Evolutionary conservation across 1,140 invertebrate genomes (phyloP), one percentile per base, ranked within the genome.

Genomic region (Anoplolepis gracilipes): DNA sequence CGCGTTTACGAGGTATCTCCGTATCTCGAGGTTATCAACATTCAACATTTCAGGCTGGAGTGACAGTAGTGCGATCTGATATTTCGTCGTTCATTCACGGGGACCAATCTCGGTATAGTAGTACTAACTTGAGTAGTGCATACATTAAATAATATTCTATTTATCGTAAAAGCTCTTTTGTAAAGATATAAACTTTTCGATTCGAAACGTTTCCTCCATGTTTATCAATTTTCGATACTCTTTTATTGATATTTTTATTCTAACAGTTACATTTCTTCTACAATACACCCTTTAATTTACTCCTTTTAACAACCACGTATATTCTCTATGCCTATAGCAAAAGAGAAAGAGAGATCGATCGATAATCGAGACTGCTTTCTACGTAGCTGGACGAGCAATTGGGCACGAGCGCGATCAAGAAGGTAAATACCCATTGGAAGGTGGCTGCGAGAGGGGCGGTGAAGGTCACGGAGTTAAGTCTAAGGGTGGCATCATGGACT

Each of bases 401-500:
- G 93, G 92, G 87, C 92, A 93, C 92, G 91, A 92, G 90, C 92
- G 93, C 90, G 93, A 94, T 89, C 91, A 90, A 90, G 92, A 92
- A 92, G 91, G 90, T 69, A 93, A 93, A 78, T 93, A 90, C 65
- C 85, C 87, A 88, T 79, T 92, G 89, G 93, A 94, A 92, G 92
- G 89, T 90, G 88, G 91, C 84, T 93, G 90, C 84, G 92, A 94
- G 81, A 93, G 92, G 88, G 92, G 90, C 92, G 92, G 90, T 90
- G 92, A 94, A 90, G 93, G 88, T 92, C 91, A 93, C 90, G 91
- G 91, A 88, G 89, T 91, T 87, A 91, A 92, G 85, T 86, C 93
- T 86, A 94, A 90, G 93, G 93, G 93, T 93, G 93, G 92, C 93
- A 94, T 94, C 95, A 97, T 97, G 97, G 97, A 98, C 96, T 97